phyloP scores from a whole-genome alignment of 1,140 invertebrate species.

The Liolophura sinensis region DNA sequence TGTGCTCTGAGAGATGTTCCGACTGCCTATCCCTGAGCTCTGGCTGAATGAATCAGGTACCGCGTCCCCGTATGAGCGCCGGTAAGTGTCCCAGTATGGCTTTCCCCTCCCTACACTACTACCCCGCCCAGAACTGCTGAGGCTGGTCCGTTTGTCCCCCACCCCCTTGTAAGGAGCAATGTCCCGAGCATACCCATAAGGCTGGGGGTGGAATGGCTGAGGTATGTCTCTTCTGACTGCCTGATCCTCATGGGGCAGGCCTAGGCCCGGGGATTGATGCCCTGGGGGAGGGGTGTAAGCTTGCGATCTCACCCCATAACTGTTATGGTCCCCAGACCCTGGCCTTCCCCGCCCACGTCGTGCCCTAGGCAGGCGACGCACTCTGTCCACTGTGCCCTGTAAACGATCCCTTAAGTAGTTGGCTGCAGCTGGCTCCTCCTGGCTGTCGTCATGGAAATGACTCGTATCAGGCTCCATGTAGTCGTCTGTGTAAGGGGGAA shows the following conservation, averaged over 20 bases:
- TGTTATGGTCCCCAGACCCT: too few relatives aligned
- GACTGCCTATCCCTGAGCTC: slow-evolving; percentile 82
- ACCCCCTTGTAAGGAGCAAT: neutral
- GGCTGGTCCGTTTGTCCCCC: slow-evolving; percentile 23
- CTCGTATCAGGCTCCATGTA: slow-evolving; percentile 53
- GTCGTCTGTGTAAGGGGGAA: too few relatives aligned
- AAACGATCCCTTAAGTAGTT: slow-evolving; percentile 58
- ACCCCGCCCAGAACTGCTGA: slow-evolving; percentile 27
- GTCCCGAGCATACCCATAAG: slow-evolving; percentile 18
- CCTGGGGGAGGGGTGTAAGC: too few relatives aligned
- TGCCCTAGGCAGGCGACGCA: slow-evolving; percentile 47
- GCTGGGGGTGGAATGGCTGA: slow-evolving; percentile 20
- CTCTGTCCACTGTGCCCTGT: slow-evolving; percentile 56
- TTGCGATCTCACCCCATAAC: too few relatives aligned
- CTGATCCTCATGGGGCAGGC: too few relatives aligned
- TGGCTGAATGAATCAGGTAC: slow-evolving; percentile 72
- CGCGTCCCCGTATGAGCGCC: slow-evolving; percentile 19
- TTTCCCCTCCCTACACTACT: slow-evolving; percentile 16
- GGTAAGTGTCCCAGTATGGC: neutral
- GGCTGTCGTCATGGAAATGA: too few relatives aligned
- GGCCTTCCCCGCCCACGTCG: slow-evolving; percentile 7
- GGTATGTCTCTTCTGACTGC: too few relatives aligned
- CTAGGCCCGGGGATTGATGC: too few relatives aligned
- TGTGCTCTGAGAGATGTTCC: slow-evolving; percentile 84
- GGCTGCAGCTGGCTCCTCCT: too few relatives aligned